Percentiles rank a stretch among this genome's conserved stretches.
Conservation (phyloP, 1,140 invertebrate species). For the Nebria ingens region DNA sequence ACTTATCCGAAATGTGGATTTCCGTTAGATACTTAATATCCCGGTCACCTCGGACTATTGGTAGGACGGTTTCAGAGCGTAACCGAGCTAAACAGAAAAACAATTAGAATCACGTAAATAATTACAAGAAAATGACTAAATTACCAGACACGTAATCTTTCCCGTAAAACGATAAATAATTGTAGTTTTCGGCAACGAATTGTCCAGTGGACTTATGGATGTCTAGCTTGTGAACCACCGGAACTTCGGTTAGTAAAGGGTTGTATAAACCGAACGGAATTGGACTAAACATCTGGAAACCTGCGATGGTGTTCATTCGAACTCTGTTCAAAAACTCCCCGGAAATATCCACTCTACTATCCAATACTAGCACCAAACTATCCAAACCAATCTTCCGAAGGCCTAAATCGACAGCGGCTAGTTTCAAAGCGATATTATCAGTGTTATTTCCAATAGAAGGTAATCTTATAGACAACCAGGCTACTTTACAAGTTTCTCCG, state of each 20-base stretch:
- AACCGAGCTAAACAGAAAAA: constrained; percentile 47
- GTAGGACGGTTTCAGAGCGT: constrained; percentile 43
- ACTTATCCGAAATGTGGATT: constrained; percentile 24
- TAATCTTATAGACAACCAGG: constrained; percentile 58
- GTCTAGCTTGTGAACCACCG: constrained; percentile 44
- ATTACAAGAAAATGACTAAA: too few relatives aligned
- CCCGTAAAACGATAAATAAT: constrained; percentile 70
- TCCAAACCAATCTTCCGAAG: constrained; percentile 59
- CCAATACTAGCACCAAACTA: constrained; percentile 54
- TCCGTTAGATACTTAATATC: constrained; percentile 44
- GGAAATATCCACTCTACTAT: constrained; percentile 55
- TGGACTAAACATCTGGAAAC: constrained; percentile 70
- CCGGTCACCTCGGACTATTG: constrained; percentile 49
- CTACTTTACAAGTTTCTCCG: constrained; percentile 50
- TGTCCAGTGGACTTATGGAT: constrained; percentile 68
- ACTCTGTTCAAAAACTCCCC: constrained; percentile 77
- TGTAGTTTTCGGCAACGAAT: constrained; percentile 62
- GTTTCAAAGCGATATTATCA: constrained; percentile 41
- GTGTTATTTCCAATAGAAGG: constrained; percentile 33
- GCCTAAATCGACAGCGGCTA: constrained; percentile 60
- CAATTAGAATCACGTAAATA: too few relatives aligned
- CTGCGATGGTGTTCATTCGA: constrained; percentile 73
- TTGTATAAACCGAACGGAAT: constrained; percentile 72
- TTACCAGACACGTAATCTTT: constrained; percentile 66
- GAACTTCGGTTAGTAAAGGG: constrained; percentile 47